Conservation (phyloP, 1,140 invertebrate genomes). For the Drosophila biarmipes region DNA sequence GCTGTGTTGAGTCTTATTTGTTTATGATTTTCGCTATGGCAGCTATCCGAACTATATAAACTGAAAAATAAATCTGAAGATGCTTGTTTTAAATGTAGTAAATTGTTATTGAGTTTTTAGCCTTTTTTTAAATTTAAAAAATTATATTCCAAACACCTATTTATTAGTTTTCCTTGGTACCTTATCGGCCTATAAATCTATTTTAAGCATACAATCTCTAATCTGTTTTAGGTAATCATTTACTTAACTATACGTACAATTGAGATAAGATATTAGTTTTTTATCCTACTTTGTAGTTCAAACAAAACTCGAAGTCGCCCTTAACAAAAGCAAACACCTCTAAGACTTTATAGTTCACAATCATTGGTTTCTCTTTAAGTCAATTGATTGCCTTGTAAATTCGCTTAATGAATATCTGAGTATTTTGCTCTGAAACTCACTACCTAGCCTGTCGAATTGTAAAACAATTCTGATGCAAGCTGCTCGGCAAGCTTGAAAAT, state of each 20-base stretch:
- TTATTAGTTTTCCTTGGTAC: too few species aligned
- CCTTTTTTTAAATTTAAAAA: too few species aligned
- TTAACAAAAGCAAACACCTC: too few species aligned
- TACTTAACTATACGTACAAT: background rate
- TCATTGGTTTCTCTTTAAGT: too few species aligned
- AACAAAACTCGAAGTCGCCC: too few species aligned
- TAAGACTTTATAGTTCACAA: too few species aligned
- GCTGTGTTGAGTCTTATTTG: background rate
- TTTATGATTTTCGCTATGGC: background rate
- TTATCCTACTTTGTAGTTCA: background rate
- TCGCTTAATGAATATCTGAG: background rate
- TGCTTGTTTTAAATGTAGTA: too few species aligned
- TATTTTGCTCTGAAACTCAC: background rate
- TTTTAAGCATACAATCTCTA: background rate
- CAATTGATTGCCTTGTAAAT: too few species aligned
- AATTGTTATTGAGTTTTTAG: too few species aligned
- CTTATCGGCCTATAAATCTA: background rate
- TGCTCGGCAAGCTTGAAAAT: background rate
- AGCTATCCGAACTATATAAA: background rate
- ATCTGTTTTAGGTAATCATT: background rate
- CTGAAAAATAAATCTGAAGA: too few species aligned
- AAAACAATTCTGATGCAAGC: background rate
- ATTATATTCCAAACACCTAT: too few species aligned
- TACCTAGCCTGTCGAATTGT: background rate
- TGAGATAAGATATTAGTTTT: background rate